Evolutionary conservation across 1,140 invertebrate genomes (phyloP).

Genomic region (Papilio glaucus): DNA sequence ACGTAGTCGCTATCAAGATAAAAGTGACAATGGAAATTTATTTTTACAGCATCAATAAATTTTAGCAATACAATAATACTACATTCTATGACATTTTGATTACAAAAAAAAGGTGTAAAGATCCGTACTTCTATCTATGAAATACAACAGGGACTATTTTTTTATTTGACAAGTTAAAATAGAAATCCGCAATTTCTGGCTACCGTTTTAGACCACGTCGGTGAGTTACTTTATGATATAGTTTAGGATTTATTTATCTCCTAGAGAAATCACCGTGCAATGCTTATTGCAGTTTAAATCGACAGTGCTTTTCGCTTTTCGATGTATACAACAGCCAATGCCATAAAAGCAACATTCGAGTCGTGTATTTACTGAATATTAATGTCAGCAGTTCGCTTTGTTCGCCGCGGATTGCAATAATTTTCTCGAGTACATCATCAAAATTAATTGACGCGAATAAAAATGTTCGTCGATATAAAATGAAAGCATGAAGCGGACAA

Average conservation of each 20-base stretch:
- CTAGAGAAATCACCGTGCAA: background rate
- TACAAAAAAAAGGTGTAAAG: too few relatives aligned
- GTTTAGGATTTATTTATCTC: background rate
- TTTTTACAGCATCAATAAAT: too few relatives aligned
- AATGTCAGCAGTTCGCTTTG: slow-evolving; percentile 33
- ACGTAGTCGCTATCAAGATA: too few relatives aligned
- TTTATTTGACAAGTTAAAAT: too few relatives aligned
- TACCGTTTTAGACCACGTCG: too few relatives aligned
- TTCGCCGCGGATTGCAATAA: slow-evolving; percentile 31
- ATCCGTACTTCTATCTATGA: too few relatives aligned
- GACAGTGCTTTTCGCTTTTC: background rate
- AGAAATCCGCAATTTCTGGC: too few relatives aligned
- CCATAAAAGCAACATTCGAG: slow-evolving; percentile 25
- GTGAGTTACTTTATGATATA: background rate
- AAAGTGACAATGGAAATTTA: too few relatives aligned
- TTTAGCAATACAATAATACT: too few relatives aligned
- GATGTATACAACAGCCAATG: background rate
- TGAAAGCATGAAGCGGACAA: slow-evolving; percentile 39
- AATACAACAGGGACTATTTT: too few relatives aligned
- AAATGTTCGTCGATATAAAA: slow-evolving; percentile 17
- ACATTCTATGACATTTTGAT: too few relatives aligned
- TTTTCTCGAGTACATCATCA: slow-evolving; percentile 33
- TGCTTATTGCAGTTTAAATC: background rate
- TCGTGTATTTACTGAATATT: slow-evolving; percentile 26
- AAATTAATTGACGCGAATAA: slow-evolving; percentile 36